Evolutionary conservation across 2,888 invertebrate genomes (phyloP), one percentile per base, ranked within the genome.

Genomic region (Fragum whitleyi): DNA sequence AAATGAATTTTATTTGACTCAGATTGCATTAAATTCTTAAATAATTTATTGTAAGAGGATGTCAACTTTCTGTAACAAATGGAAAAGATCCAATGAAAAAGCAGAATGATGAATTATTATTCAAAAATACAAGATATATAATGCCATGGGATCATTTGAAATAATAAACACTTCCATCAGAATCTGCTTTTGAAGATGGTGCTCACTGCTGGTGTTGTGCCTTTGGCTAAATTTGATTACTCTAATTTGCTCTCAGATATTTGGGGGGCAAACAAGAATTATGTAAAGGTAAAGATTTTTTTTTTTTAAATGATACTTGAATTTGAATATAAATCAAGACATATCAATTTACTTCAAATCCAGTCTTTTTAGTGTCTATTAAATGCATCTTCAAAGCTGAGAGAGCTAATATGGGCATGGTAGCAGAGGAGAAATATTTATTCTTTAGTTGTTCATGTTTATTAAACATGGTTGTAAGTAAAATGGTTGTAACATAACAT

Each of bases 71-170:
- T 9, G 47, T n/a, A 47, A 47, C 47, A 47, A 47, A 47, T 47
- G 47, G 47, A 47, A 36, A 47, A 47, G 47, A 47, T 47, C 47
- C 47, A 47, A 47, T 47, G 47, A 47, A 47, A 47, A 47, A n/a
- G 16, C 47, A 47, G 47, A 14, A 47, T 47, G 47, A 47, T 19
- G 14, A 47, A 47, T 14, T 5, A 14, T 47, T 14, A 47, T 16
- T 47, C n/a, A 47, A 57, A 57, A 26, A n/a, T 57, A 23, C 21
- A 21, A 26, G 57, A 57, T 57, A 26, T 23, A 57, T 5, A 9
- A 47, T 47, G 16, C 47, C 47, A 47, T 9, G 47, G 47, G 7
- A 47, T 47, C 47, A 47, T 19, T 19, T 47, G 47, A 47, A 36
- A 39, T 16, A 23, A n/a, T 19, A 3, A 47, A 39, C 6, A n/a